Base-by-base conservation (phyloP, 2,888 invertebrate genomes). In the Aromia moschata region DNA sequence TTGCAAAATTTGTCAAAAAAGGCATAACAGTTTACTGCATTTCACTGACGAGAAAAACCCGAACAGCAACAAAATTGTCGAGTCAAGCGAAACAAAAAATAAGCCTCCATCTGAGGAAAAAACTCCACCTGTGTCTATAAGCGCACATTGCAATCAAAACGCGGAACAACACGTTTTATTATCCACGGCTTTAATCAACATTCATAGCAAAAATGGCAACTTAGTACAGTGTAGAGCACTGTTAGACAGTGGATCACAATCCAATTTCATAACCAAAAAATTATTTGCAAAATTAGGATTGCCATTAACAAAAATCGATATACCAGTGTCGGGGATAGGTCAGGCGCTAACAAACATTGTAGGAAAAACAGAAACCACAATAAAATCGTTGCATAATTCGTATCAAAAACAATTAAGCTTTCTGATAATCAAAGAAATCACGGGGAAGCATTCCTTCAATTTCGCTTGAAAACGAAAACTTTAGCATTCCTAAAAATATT, bases 201-300 rank as follows among this genome's bases (percentile, higher is more conserved):
- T 54, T 38, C 11, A 30, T 20, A 25, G 15, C 36, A 20, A 44
- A 31, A 44, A 43, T 12, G 36, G 36, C 17, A 14, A 36, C 25
- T 11, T 38, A 25, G 40, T 51, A 25, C 25, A 38, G 15, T 30
- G 41, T 2, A 52, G 52, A 31, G 52, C 41, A 0, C 18, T 52
- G 2, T 31, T 52, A 15, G 41, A 52, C 16, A 41, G 30, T n/a
- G 41, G 31, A 1, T 52, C 52, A 3, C 43, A 52, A 41, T 31
- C 41, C 30, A 52, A 52, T 16, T 52, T 52, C 12, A 41, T 41
- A 16, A 52, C 15, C n/a, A 52, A 41, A n/a, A 41, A 52, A 43
- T 14, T 52, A 1, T 30, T 33, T 2, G n/a, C 7, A 33, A 5
- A 5, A 25, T 25, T 25, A 25, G 9, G 9, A 5, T 4, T 25